Evolutionary conservation across 2,888 invertebrate species (phyloP).

Genomic region (Minunthozetes semirufus): DNA sequence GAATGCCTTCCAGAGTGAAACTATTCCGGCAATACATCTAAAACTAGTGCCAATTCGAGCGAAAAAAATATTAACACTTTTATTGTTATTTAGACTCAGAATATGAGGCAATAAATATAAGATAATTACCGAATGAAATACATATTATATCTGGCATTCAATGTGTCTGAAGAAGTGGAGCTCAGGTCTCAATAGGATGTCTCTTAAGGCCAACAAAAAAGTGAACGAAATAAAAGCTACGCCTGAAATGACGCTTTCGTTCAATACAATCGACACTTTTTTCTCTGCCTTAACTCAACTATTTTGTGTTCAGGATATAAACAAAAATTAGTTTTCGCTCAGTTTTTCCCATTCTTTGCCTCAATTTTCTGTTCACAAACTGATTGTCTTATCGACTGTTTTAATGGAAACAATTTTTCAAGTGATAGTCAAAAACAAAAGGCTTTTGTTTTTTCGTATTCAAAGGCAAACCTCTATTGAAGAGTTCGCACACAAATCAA

Average conservation of each 20-base stretch:
- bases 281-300: neutral
- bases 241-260: neutral
- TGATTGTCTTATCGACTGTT: neutral
- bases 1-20: no score
- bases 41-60: neutral
- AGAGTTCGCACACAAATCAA: neutral
- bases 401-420: slow-evolving; percentile 14
- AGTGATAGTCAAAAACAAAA: slow-evolving; percentile 2
- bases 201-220: neutral
- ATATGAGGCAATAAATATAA: neutral
- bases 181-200: neutral
- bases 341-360: neutral
- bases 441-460: neutral
- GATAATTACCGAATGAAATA: neutral
- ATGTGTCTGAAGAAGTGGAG: neutral
- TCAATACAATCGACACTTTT: neutral
- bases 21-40: no score
- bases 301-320: no score
- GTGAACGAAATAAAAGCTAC: neutral
- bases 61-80: neutral
- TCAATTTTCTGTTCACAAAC: neutral
- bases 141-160: neutral
- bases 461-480: neutral
- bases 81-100: neutral
- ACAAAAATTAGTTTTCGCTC: no score